Percentiles rank a stretch among this genome's conserved stretches.
phyloP scores from a whole-genome alignment of 2,113 vertebrate species.

The Pelusios castaneus region DNA sequence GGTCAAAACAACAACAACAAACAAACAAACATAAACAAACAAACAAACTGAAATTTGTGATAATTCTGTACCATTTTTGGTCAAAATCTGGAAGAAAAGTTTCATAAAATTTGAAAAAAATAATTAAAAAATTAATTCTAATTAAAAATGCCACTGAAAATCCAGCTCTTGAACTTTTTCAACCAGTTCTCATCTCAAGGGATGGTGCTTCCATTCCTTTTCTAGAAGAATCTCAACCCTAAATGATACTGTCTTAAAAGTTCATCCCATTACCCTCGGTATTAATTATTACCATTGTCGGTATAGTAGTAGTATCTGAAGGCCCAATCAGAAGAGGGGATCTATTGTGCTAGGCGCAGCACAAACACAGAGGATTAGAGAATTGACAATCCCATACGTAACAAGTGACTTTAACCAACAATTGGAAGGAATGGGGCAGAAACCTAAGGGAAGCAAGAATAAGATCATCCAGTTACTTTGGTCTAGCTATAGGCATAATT shows the following conservation, averaged over 20 bases:
- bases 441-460: not conserved
- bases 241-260: not conserved
- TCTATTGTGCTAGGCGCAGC: not conserved
- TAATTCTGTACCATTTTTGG: not conserved
- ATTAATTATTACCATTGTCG: not conserved
- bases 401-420: not conserved
- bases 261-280: not conserved
- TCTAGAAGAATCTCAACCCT: not conserved
- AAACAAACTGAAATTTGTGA: not conserved
- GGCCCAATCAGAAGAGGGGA: accelerated
- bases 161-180: not conserved
- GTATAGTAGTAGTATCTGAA: not conserved
- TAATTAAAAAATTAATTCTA: not conserved
- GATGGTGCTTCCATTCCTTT: not conserved
- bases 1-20: not conserved
- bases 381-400: not conserved
- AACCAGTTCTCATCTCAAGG: not conserved
- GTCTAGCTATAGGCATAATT: not conserved
- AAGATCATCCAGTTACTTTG: not conserved
- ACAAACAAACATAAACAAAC: no score
- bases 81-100: not conserved
- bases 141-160: not conserved
- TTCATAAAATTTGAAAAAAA: not conserved
- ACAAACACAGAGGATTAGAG: not conserved
- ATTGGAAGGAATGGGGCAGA: accelerated